Percentiles rank a stretch among this genome's conserved stretches.
These are phyloP conservation scores for Camptogramma bilineatum DNA, from an alignment of 2,888 invertebrate species.

Conservation along the genomic window DNA sequence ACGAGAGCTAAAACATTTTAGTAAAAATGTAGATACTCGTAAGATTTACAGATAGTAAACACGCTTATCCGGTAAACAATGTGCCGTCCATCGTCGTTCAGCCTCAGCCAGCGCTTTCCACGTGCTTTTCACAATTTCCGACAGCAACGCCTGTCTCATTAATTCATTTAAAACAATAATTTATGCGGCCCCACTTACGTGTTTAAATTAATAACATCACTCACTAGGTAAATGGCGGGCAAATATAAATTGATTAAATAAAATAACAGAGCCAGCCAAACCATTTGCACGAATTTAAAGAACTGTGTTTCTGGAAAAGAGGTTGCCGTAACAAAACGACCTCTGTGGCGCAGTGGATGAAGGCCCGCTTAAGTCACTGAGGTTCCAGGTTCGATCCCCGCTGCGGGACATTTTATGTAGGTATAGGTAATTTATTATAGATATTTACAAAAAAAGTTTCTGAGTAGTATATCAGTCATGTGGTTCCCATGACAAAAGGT, in stretches of 20 bases:
- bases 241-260: slow-evolving; percentile 21
- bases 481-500: too few species aligned
- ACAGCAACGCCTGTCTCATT: slow-evolving; percentile 64
- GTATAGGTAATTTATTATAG: too few species aligned
- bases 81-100: slow-evolving; percentile 3
- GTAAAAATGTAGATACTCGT: too few species aligned
- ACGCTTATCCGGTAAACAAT: background rate
- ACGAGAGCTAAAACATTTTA: too few species aligned
- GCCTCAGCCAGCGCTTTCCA: slow-evolving; percentile 6
- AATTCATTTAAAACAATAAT: slow-evolving; percentile 52
- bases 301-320: background rate
- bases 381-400: too few species aligned
- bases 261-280: background rate
- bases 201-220: slow-evolving; percentile 37
- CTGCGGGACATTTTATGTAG: too few species aligned
- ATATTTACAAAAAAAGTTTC: too few species aligned
- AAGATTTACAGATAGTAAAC: too few species aligned
- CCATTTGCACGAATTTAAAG: background rate
- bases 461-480: too few species aligned
- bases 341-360: too few species aligned
- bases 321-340: background rate
- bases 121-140: slow-evolving; percentile 49
- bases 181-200: slow-evolving; percentile 36
- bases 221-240: slow-evolving; percentile 31
- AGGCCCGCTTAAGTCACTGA: too few species aligned